Conservation (phyloP, 1,140 invertebrate species). For the Drosophila leontia region DNA sequence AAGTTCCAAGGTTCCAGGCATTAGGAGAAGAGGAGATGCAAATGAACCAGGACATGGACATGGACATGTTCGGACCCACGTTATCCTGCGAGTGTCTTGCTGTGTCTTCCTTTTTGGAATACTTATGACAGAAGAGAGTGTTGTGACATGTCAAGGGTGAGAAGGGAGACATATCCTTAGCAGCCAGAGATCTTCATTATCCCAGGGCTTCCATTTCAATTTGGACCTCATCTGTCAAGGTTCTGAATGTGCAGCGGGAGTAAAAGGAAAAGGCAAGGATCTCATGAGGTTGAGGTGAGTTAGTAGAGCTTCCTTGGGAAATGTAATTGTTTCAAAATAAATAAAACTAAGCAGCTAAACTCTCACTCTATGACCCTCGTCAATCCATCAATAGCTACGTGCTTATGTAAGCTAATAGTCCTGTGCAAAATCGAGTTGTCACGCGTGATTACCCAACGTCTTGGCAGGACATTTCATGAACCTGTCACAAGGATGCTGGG, state of each 20-base stretch:
- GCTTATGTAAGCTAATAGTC: constrained; percentile 28
- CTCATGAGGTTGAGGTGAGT: not conserved
- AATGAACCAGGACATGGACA: constrained; percentile 33
- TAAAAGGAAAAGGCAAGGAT: not conserved
- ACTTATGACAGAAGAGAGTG: not conserved
- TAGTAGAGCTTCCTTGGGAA: not conserved
- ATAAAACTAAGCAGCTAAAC: not conserved
- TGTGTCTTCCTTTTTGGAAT: not conserved
- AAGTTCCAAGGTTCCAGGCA: constrained; percentile 5
- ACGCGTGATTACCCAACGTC: constrained; percentile 33
- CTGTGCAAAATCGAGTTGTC: constrained; percentile 18
- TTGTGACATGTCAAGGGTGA: too few relatives aligned
- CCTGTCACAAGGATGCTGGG: constrained; percentile 3
- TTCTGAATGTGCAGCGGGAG: not conserved
- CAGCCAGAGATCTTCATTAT: constrained; percentile 43
- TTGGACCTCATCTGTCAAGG: constrained; percentile 7
- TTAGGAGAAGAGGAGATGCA: constrained; percentile 31
- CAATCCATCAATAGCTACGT: constrained; percentile 32
- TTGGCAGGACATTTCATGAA: constrained; percentile 25
- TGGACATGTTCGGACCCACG: constrained; percentile 23
- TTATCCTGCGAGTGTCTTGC: constrained; percentile 20
- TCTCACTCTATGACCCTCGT: not conserved
- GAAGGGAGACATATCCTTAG: not conserved
- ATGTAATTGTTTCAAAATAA: not conserved
- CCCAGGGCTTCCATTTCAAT: not conserved